phyloP scores from a whole-genome alignment of 2,888 invertebrate genomes.

The Chymomyza amoena region DNA sequence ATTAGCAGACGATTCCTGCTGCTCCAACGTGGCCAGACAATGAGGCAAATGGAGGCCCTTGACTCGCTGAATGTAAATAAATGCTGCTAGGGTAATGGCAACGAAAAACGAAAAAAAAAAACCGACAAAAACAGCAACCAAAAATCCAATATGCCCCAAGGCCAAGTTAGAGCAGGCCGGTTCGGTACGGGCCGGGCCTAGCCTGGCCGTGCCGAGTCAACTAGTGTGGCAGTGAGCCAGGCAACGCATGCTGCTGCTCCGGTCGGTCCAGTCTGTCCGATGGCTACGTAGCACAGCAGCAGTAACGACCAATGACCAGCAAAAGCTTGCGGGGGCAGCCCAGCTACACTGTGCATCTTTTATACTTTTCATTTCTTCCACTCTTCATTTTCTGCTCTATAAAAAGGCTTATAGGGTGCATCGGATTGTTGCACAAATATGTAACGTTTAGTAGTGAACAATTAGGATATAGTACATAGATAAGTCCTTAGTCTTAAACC shows the following conservation, averaged over 20 bases:
- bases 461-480: too few species aligned
- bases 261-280: neutral
- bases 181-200: constrained; percentile 41
- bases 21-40: constrained; percentile 59
- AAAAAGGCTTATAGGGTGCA: neutral
- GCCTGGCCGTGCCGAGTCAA: constrained; percentile 58
- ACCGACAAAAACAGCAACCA: constrained; percentile 36
- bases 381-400: neutral
- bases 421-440: neutral
- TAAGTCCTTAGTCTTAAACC: too few species aligned
- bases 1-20: constrained; percentile 55
- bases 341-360: neutral
- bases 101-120: constrained; percentile 35
- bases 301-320: neutral
- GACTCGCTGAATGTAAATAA: constrained; percentile 67
- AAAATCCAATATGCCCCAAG: constrained; percentile 28
- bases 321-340: neutral
- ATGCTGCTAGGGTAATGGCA: constrained; percentile 49
- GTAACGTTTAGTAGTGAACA: too few species aligned
- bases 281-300: constrained; percentile 65
- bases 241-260: neutral
- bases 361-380: constrained; percentile 15
- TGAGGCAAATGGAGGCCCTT: constrained; percentile 65
- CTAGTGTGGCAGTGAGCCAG: neutral
- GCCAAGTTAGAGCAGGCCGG: constrained; percentile 13